Evolutionary conservation across 1,140 invertebrate genomes (phyloP).

Genomic region (Aphis craccivora): DNA sequence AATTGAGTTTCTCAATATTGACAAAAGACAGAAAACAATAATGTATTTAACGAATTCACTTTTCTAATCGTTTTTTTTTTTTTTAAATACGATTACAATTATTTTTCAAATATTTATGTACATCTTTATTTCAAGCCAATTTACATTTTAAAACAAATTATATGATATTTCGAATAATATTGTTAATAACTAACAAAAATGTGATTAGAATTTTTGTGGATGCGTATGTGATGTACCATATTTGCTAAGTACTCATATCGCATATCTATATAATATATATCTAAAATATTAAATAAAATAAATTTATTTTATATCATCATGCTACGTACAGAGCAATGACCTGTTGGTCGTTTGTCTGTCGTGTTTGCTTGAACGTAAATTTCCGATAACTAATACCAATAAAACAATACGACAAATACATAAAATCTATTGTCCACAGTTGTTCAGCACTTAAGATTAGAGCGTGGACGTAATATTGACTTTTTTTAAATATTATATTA

Average conservation of each 20-base stretch:
- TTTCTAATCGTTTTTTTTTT: too few species aligned
- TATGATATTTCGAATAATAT: neutral
- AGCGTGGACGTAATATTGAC: neutral
- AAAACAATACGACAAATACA: neutral
- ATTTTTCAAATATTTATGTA: too few species aligned
- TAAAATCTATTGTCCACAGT: slow-evolving; percentile 1
- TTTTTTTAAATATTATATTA: neutral
- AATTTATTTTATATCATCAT: neutral
- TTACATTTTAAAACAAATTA: neutral
- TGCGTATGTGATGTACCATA: neutral
- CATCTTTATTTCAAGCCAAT: neutral
- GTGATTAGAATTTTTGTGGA: neutral
- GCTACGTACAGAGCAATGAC: neutral
- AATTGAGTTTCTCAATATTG: too few species aligned
- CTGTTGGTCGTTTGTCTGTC: neutral
- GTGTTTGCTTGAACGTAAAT: neutral
- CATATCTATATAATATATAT: neutral
- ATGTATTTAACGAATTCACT: too few species aligned
- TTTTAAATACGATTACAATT: too few species aligned
- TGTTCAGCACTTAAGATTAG: neutral
- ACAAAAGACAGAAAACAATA: too few species aligned
- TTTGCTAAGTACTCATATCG: neutral
- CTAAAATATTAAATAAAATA: neutral
- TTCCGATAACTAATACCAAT: neutral
- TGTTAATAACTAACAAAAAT: neutral